Percentiles rank a stretch among this genome's conserved stretches.
phyloP scores from a whole-genome alignment of 2,797 vertebrate species.

The Hydrocynus forskahlii region DNA sequence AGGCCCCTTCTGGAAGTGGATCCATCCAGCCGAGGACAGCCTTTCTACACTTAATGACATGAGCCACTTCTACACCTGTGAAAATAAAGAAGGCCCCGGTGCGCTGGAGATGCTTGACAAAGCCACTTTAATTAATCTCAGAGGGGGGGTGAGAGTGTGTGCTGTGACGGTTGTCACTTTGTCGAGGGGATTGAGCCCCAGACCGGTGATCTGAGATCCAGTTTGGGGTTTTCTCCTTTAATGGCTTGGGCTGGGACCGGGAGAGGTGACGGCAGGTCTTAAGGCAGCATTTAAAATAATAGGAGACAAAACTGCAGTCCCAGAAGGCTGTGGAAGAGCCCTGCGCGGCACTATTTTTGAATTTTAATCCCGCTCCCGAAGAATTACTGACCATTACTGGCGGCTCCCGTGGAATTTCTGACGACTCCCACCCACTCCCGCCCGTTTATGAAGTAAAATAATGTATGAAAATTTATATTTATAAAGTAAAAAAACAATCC shows the following conservation, averaged over 20 bases:
- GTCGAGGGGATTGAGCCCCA: neutral
- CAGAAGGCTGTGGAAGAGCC: neutral
- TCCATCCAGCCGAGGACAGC: constrained; percentile 7
- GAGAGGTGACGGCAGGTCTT: constrained; percentile 18
- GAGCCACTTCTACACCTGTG: constrained; percentile 12
- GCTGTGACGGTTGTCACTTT: neutral
- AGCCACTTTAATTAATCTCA: constrained; percentile 48
- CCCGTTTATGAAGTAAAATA: too few species aligned
- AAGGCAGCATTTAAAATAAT: neutral
- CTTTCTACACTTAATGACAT: constrained; percentile 24
- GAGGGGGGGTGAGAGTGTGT: constrained; percentile 15
- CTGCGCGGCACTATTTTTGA: too few species aligned
- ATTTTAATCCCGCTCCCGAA: too few species aligned
- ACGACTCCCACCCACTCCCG: too few species aligned
- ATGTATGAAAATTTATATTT: too few species aligned
- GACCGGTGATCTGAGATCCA: constrained; percentile 11
- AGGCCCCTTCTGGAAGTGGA: neutral
- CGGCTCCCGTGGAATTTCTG: too few species aligned
- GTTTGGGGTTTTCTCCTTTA: constrained; percentile 20
- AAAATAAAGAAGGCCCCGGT: constrained; percentile 25
- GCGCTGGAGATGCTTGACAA: constrained; percentile 32
- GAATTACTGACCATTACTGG: too few species aligned
- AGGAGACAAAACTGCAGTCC: neutral
- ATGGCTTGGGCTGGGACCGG: neutral
- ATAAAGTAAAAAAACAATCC: too few species aligned